Evolutionary conservation across 1,140 invertebrate genomes (phyloP).

Genomic region (Drosophila equinoxialis): DNA sequence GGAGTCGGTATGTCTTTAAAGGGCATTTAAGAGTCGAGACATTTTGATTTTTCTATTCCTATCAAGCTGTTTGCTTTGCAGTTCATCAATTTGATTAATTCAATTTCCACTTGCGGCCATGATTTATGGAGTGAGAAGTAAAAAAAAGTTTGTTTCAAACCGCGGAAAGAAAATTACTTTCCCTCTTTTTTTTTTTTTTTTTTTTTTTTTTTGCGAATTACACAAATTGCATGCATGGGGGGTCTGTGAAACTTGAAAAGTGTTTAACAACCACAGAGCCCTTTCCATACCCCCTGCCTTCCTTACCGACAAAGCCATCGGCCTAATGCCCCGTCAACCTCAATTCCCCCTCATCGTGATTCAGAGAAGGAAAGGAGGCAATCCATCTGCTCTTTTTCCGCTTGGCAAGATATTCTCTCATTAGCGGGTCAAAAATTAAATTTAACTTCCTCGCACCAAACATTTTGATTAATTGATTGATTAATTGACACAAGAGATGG

Average conservation of each 20-base stretch:
- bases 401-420: not conserved
- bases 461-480: constrained; percentile 64
- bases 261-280: constrained; percentile 2
- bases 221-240: constrained; percentile 10
- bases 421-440: constrained; percentile 14
- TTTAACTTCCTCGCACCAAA: not conserved
- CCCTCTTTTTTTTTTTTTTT: not conserved
- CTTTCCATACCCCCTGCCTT: not conserved
- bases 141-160: not conserved
- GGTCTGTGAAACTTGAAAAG: not conserved
- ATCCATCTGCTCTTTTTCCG: not conserved
- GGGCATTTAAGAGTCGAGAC: too few relatives aligned
- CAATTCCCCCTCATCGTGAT: not conserved
- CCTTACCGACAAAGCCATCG: too few relatives aligned
- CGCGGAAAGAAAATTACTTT: constrained; percentile 8
- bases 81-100: constrained; percentile 13
- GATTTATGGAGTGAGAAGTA: constrained; percentile 2
- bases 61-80: not conserved
- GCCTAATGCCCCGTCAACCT: too few relatives aligned
- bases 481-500: constrained; percentile 51
- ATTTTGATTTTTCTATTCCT: not conserved
- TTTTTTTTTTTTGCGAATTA: not conserved
- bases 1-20: too few relatives aligned
- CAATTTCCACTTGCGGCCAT: constrained; percentile 1
- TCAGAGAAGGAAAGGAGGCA: too few relatives aligned